Evolutionary conservation across 2,797 vertebrate species (phyloP), one percentile per base, ranked within the genome.

Genomic region (Enteromius viviparus): DNA sequence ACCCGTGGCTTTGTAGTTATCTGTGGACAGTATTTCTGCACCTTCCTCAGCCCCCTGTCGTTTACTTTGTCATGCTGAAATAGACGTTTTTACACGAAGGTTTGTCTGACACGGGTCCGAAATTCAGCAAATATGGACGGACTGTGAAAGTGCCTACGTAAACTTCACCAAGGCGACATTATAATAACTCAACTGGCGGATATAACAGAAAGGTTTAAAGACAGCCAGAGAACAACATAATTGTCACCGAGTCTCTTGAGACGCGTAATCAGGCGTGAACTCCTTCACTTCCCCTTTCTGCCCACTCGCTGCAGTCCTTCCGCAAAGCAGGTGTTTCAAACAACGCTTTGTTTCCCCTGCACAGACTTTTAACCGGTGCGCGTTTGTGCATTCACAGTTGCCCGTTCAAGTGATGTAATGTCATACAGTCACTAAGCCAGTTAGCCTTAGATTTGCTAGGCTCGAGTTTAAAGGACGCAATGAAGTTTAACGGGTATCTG

Each of bases 401-500:
- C 4, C 45, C 17, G 4, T 65, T 60, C 37, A 14, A 58, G n/a
- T 17, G 51, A 62, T 40, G 29, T 34, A 12, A 64, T 74, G 76
- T 45, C 29, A 11, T n/a, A n/a, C 11, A 60, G 29, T 15, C 45
- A 51, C 3, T 42, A 17, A 45, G 62, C 26, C 32, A 15, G 32
- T n/a, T 15, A 80, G 37, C 17, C 51, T 69, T 55, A 42, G 3
- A 68, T 76, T 75, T 6, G 12, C 29, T 17, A 72, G 26, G 53
- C 79, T 70, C 65, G 34, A 60, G 47, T 15, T 71, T 3, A 49
- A 5, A 42, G 55, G 8, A 72, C 80, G 87, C 92, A n/a, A 95
- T 98, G 97, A 98, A 96, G 94, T 99, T 98, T 93, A 98, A 95
- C 88, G 98, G 98, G 21, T 96, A 94, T 83, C 87, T 99, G 91